These are phyloP conservation scores for Acanthornis magna DNA, from an alignment of 2,797 vertebrate species.

Conservation along the genomic window DNA sequence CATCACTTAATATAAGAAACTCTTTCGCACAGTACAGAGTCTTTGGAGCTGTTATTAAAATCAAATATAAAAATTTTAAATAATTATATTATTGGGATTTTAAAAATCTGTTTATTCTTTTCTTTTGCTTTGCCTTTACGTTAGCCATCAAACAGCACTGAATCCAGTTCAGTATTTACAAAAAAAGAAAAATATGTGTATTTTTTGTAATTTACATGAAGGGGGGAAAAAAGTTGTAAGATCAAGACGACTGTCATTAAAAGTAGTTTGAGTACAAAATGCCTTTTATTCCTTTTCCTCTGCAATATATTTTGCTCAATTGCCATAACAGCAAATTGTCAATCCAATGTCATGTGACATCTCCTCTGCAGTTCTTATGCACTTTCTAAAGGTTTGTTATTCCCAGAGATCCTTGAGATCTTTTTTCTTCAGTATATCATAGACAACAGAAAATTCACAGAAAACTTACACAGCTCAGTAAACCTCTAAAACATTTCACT, in stretches of 20 bases:
- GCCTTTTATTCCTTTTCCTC: not conserved
- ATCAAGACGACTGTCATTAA: not conserved
- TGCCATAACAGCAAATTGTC: not conserved
- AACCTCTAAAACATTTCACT: not conserved
- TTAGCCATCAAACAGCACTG: not conserved
- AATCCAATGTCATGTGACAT: not conserved
- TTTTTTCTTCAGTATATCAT: not conserved
- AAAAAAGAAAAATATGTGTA: not conserved
- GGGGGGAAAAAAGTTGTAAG: not conserved
- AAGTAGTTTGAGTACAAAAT: not conserved
- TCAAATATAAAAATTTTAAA: not conserved
- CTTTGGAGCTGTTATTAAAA: not conserved
- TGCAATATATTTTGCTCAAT: not conserved
- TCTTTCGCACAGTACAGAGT: not conserved
- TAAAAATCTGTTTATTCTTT: not conserved
- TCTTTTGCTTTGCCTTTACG: not conserved
- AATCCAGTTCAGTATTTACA: not conserved
- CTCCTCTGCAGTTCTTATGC: not conserved
- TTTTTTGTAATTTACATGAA: not conserved
- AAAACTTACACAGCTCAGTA: not conserved
- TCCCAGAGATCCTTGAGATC: not conserved
- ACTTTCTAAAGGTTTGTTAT: not conserved
- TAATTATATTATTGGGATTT: accelerated
- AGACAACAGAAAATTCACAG: not conserved
- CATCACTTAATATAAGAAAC: not conserved